Percentiles rank a stretch among this genome's conserved stretches.
phyloP scores from a whole-genome alignment of 2,797 vertebrate genomes.

The Crenichthys baileyi region DNA sequence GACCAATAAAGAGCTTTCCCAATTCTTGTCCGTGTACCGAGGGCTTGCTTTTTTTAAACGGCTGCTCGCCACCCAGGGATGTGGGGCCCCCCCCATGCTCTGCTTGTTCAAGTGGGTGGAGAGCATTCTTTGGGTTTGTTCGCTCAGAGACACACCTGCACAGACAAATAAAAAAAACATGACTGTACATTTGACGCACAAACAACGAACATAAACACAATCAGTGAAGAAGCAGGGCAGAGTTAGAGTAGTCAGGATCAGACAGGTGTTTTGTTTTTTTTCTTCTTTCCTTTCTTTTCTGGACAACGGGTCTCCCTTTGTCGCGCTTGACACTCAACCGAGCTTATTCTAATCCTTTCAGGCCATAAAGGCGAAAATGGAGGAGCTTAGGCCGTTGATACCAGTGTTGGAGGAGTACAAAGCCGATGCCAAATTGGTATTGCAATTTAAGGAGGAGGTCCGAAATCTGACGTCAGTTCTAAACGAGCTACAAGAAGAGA shows the following conservation, averaged over 20 bases:
- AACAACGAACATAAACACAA: slow-evolving; percentile 50
- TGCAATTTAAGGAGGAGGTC: slow-evolving; percentile 99
- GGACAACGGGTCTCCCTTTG: slow-evolving; percentile 73
- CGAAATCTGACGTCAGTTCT: slow-evolving; percentile 99
- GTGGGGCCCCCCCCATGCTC: slow-evolving; percentile 65
- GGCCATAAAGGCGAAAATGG: slow-evolving; percentile 99
- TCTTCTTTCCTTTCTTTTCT: slow-evolving; percentile 53
- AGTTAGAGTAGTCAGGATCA: slow-evolving; percentile 84
- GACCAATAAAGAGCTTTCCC: slow-evolving; percentile 99
- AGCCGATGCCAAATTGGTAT: slow-evolving; percentile 99
- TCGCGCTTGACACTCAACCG: slow-evolving; percentile 93
- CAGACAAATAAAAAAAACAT: slow-evolving; percentile 40
- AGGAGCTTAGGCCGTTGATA: slow-evolving; percentile 99
- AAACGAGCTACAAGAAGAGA: slow-evolving; percentile 97
- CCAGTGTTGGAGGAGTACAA: slow-evolving; percentile 99
- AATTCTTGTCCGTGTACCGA: slow-evolving; percentile 95
- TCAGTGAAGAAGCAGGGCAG: slow-evolving; percentile 75
- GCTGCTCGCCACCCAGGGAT: slow-evolving; percentile 71
- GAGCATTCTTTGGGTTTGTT: slow-evolving; percentile 63
- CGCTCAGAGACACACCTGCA: slow-evolving; percentile 68
- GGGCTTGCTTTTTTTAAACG: slow-evolving; percentile 87
- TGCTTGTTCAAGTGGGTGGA: slow-evolving; percentile 67
- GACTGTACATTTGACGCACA: slow-evolving; percentile 35
- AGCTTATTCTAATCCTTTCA: slow-evolving; percentile 97
- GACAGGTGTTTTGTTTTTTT: slow-evolving; percentile 67